Conservation (phyloP, 2,113 vertebrate species). For the Petromus typicus region DNA sequence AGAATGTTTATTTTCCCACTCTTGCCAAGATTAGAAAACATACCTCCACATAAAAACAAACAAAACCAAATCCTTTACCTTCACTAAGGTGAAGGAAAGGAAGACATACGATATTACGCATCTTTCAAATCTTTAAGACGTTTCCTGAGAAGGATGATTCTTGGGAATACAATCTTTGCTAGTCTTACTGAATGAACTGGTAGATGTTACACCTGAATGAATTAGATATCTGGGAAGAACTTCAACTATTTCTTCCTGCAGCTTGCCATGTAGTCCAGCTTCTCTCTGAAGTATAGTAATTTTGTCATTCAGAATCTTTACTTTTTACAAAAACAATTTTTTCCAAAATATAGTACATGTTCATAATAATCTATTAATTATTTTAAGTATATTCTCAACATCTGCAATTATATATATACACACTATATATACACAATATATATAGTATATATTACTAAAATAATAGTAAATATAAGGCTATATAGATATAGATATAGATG, state of each 20-base stretch:
- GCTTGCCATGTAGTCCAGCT: not conserved
- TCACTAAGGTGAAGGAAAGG: not conserved
- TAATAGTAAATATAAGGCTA: not conserved
- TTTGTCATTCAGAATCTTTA: not conserved
- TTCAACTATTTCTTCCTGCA: not conserved
- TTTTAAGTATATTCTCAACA: conserved; percentile 50
- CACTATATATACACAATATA: no score
- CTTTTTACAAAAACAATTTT: conserved; percentile 31
- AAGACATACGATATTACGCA: not conserved
- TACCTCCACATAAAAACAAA: not conserved
- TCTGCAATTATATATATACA: no score
- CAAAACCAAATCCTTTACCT: not conserved
- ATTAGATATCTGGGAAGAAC: not conserved
- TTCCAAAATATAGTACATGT: conserved; percentile 24
- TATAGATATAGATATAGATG: no score
- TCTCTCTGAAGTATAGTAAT: not conserved
- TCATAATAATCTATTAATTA: conserved; percentile 5
- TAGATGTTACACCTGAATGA: not conserved
- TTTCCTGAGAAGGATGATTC: conserved; percentile 7
- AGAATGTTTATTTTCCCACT: not conserved
- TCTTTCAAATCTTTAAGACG: conserved; percentile 13
- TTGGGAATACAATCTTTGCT: not conserved
- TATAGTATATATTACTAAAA: no score
- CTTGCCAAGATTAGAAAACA: not conserved
- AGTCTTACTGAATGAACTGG: not conserved